Evolutionary conservation across 2,888 invertebrate genomes (phyloP).

Genomic region (Nysson spinosus): DNA sequence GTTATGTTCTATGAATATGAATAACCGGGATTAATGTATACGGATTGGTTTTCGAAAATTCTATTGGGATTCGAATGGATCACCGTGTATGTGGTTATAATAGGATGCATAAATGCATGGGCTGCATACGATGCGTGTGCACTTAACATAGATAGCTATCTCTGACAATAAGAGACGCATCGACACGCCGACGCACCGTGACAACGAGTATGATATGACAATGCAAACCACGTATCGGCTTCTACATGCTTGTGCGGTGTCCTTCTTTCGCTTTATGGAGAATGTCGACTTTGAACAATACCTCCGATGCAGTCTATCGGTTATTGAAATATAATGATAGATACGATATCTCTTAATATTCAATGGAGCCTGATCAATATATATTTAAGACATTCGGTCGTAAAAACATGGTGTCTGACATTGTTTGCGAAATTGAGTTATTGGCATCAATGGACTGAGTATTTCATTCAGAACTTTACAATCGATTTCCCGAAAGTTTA

Average conservation of each 20-base stretch:
- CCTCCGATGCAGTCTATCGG: no score
- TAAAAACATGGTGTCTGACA: no score
- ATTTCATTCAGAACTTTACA: no score
- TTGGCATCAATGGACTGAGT: no score
- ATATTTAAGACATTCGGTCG: no score
- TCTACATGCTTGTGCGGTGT: constrained; percentile 6
- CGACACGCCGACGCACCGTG: constrained; percentile 60
- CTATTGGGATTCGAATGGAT: constrained; percentile 29
- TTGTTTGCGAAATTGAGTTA: no score
- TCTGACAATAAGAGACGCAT: constrained; percentile 69
- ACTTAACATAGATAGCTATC: constrained; percentile 72
- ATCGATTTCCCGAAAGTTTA: no score
- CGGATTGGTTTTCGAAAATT: constrained; percentile 22
- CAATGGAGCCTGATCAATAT: no score
- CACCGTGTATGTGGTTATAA: constrained; percentile 54
- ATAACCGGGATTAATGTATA: constrained; percentile 40
- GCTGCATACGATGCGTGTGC: constrained; percentile 39
- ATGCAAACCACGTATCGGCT: constrained; percentile 46
- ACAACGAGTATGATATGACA: constrained; percentile 49
- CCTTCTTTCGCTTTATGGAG: constrained; percentile 41
- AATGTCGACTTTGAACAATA: no score
- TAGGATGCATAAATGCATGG: constrained; percentile 73
- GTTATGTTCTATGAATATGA: constrained; percentile 29
- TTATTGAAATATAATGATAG: no score
- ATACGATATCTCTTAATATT: no score